A percentile compares a stretch with the other conserved stretches of the same genome.
These are phyloP conservation scores for Catamblyrhynchus diadema DNA, from an alignment of 2,797 vertebrate genomes.

Conservation along the genomic window DNA sequence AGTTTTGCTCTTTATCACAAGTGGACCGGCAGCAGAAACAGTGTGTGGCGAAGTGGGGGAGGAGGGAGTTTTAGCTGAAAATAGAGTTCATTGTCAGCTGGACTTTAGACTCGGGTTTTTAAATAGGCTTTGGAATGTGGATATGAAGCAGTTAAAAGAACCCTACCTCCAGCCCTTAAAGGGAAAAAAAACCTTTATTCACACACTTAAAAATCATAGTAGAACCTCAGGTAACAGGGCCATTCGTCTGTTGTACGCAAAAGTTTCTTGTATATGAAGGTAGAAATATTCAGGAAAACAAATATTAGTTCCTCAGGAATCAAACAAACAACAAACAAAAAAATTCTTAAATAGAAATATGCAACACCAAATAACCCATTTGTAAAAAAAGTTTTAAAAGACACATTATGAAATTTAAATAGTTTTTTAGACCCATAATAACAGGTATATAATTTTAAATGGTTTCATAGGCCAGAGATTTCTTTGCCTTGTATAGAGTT, in stretches of 20 bases:
- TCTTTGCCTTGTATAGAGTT: not conserved
- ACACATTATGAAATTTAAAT: not conserved
- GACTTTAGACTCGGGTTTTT: constrained; percentile 32
- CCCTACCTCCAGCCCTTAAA: constrained; percentile 6
- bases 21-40: constrained; percentile 56
- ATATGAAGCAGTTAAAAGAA: constrained; percentile 52
- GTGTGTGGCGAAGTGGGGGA: not conserved
- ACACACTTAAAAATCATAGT: not conserved
- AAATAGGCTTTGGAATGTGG: constrained; percentile 59
- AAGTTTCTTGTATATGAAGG: not conserved
- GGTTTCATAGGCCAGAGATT: not conserved
- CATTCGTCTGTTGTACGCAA: not conserved
- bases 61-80: constrained; percentile 48
- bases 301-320: not conserved
- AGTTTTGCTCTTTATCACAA: constrained; percentile 63
- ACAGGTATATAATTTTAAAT: not conserved
- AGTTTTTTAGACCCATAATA: not conserved
- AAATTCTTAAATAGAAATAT: not conserved
- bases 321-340: not conserved
- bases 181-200: not conserved
- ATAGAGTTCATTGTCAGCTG: constrained; percentile 63
- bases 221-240: not conserved
- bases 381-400: not conserved
- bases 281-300: not conserved
- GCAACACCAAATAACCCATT: fast-evolving